phyloP scores from a whole-genome alignment of 2,113 vertebrate species.

The Leptobrachium ailaonicum region DNA sequence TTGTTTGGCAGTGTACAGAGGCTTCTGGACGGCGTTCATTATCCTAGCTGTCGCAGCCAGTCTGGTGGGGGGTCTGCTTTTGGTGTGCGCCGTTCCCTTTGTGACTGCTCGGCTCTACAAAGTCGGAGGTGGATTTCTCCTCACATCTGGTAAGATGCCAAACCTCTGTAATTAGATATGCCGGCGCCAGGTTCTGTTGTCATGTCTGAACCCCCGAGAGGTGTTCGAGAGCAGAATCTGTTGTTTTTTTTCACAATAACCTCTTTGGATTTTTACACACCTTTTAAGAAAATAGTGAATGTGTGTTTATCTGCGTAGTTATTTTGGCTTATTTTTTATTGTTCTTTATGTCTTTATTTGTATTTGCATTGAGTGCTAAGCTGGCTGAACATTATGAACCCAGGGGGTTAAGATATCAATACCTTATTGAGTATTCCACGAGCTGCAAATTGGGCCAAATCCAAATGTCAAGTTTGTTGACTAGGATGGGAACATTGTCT shows the following conservation, averaged over 20 bases:
- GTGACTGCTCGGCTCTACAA: constrained; percentile 72
- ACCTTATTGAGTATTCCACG: too few species aligned
- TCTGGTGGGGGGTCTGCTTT: constrained; percentile 73
- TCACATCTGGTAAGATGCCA: constrained; percentile 71
- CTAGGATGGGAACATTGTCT: background rate
- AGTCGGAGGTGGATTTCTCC: constrained; percentile 75
- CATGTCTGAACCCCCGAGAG: constrained; percentile 2
- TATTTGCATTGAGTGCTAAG: too few species aligned
- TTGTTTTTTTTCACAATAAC: background rate
- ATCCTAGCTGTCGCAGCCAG: constrained; percentile 66
- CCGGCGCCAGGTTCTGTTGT: accelerated
- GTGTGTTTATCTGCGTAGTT: too few species aligned
- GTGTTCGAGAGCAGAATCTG: background rate
- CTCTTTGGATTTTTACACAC: background rate
- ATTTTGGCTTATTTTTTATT: too few species aligned
- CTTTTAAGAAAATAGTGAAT: background rate
- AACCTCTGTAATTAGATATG: accelerated
- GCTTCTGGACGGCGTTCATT: constrained; percentile 85
- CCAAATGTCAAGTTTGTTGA: background rate
- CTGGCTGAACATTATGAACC: too few species aligned
- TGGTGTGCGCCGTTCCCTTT: constrained; percentile 81
- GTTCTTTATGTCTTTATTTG: too few species aligned
- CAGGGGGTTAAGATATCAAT: too few species aligned
- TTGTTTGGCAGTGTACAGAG: constrained; percentile 73
- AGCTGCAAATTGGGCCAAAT: background rate